Evolutionary conservation across 2,113 vertebrate genomes (phyloP).

Genomic region (Diphyllodes magnificus): DNA sequence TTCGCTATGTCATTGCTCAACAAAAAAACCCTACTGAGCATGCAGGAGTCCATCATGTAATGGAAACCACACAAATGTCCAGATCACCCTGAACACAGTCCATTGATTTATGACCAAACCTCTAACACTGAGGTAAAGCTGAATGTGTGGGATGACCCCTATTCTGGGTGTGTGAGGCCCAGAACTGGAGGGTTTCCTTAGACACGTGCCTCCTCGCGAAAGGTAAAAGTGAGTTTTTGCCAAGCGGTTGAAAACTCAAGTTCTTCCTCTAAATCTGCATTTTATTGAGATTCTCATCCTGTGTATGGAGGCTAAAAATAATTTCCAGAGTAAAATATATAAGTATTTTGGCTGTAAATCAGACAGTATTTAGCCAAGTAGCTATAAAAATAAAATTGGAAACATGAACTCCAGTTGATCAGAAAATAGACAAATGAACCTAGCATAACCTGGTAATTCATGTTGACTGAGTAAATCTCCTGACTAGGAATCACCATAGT

Average conservation of each 20-base stretch:
- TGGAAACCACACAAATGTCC: neutral
- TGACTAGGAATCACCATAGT: neutral
- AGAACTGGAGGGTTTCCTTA: rapidly evolving
- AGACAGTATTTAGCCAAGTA: neutral
- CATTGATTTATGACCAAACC: neutral
- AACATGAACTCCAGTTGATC: neutral
- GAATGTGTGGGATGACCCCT: neutral
- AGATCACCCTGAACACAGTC: neutral
- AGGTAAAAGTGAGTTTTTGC: neutral
- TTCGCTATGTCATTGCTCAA: rapidly evolving
- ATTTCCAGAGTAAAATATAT: neutral
- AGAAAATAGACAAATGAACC: neutral
- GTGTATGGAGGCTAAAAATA: neutral
- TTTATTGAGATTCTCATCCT: neutral
- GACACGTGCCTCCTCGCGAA: rapidly evolving
- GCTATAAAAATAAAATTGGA: neutral
- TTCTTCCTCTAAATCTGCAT: neutral
- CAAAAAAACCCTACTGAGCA: neutral
- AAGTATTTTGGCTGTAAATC: neutral
- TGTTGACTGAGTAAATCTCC: neutral
- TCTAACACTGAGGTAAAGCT: neutral
- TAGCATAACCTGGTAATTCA: neutral
- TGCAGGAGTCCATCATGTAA: neutral
- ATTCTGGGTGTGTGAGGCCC: rapidly evolving
- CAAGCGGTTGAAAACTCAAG: neutral